Evolutionary conservation across 2,797 vertebrate species (phyloP).

Genomic region (Rhynchonycteris naso): DNA sequence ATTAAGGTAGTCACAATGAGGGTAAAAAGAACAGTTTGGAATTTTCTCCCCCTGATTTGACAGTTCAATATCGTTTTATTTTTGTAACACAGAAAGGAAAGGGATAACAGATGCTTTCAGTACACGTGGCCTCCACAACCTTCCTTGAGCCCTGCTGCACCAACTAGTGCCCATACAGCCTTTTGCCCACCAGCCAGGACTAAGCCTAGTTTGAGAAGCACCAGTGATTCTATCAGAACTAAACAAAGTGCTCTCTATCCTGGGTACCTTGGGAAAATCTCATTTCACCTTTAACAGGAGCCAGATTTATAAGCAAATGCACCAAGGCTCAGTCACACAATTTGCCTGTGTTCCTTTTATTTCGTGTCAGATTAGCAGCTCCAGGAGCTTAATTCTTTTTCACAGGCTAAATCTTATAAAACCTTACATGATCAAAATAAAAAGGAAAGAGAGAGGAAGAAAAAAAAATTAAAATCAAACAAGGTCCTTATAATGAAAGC

Average conservation of each 20-base stretch:
- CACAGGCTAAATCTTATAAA: not conserved
- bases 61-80: not conserved
- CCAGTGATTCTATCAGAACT: not conserved
- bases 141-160: not conserved
- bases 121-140: not conserved
- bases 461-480: not conserved
- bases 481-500: not conserved
- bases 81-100: not conserved
- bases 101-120: not conserved
- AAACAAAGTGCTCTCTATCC: not conserved
- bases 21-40: slow-evolving; percentile 5
- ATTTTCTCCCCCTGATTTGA: not conserved
- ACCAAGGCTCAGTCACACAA: not conserved
- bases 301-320: slow-evolving; percentile 25
- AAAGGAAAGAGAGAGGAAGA: not conserved
- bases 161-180: no score
- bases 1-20: not conserved
- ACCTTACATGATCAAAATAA: not conserved
- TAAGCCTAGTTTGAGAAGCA: not conserved
- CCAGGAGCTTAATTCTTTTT: not conserved
- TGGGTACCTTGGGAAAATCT: not conserved
- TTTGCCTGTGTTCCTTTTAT: not conserved
- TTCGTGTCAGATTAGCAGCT: not conserved
- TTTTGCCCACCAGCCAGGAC: not conserved
- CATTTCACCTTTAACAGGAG: not conserved